These are phyloP conservation scores for Lepidocolaptes lacrymiger DNA, from an alignment of 2,797 vertebrate genomes.

Conservation along the genomic window DNA sequence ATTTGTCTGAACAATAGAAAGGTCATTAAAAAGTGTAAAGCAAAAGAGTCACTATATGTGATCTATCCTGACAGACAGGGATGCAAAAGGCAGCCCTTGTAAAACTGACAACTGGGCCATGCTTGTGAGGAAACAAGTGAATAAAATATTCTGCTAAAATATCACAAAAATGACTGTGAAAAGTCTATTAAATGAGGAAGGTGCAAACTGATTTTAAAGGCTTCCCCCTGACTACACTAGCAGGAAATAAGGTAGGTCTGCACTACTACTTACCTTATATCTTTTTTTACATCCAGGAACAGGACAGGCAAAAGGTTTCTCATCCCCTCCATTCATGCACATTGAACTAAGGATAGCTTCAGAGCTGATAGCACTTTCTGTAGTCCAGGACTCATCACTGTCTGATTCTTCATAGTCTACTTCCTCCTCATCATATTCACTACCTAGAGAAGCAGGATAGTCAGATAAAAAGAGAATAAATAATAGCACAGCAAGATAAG, in stretches of 20 bases:
- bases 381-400: conserved; percentile 98
- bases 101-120: background rate
- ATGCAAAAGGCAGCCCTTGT: background rate
- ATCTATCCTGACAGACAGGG: background rate
- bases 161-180: background rate
- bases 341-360: conserved; percentile 98
- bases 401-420: conserved; percentile 98
- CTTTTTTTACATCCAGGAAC: conserved; percentile 99
- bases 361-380: conserved; percentile 98
- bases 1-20: background rate
- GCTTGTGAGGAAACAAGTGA: background rate
- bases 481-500: background rate
- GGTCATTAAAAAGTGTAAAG: background rate
- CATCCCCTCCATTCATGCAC: conserved; percentile 98
- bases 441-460: conserved; percentile 80
- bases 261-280: conserved; percentile 86
- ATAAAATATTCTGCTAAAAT: background rate
- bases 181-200: background rate
- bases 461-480: conserved; percentile 33
- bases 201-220: background rate
- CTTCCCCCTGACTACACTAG: fast-evolving
- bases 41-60: background rate
- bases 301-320: conserved; percentile 98
- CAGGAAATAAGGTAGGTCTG: background rate
- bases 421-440: conserved; percentile 97